Evolutionary conservation across 1,140 invertebrate species (phyloP), one percentile per base, ranked within the genome.

Genomic region (Theocolax elegans): DNA sequence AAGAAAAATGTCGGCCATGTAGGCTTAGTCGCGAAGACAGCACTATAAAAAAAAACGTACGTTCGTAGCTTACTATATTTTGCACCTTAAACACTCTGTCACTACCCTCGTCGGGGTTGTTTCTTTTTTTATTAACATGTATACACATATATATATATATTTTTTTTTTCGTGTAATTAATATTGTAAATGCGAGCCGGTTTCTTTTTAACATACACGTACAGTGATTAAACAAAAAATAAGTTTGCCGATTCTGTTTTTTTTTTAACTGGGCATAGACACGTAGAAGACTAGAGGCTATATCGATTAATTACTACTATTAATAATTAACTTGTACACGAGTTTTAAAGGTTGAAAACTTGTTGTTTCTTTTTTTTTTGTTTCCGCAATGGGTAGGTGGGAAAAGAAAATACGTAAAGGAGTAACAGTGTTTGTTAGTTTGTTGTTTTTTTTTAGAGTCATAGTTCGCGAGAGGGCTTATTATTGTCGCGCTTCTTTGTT

Each of bases 201-300:
- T 40, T 27, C 15, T 27, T 6, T 4, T 35, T 35, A 10, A 58
- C 25, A 40, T 19, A 38, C 27, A 48, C 29, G 10, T 48, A 58
- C 1, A 35, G 29, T 58, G 66, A 38, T 23, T 15, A 60, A 29
- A 51, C 4, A 6, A 35, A 35, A 35, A 6, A 6, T 6, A 13
- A 7, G 19, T 67, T 59, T 62, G 46, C 44, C 31, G 6, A 54
- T 53, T 62, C 35, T 60, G 21, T 68, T 68, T 54, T 42, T 46
- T 62, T 64, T 76, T 78, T 80, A 80, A 77, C 79, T 81, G 81
- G 77, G 75, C 83, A 85, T 82, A 81, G 69, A 67, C 0, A 64
- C 17, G 81, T 83, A 83, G 82, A 83, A 77, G 80, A 84, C 79
- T 85, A 84, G 83, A 85, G 83, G 83, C 82, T 85, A 85, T 81